phyloP scores from a whole-genome alignment of 1,140 invertebrate genomes.

The Drosophila ironensis region DNA sequence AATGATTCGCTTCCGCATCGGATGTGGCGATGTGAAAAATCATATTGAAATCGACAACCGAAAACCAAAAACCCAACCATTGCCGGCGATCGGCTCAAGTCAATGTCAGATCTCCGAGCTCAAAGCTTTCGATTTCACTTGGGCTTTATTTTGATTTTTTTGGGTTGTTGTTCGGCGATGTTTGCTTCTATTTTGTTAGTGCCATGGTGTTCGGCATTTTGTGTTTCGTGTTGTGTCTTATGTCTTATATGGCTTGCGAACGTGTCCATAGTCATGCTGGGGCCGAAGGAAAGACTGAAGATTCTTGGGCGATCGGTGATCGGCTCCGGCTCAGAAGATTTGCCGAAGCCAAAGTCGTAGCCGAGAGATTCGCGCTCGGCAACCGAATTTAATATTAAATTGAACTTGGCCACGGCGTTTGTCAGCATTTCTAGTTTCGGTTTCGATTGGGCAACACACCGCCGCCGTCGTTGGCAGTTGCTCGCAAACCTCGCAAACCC shows the following conservation, averaged over 20 bases:
- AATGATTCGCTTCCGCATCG: conserved; percentile 7
- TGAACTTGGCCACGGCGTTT: conserved; percentile 68
- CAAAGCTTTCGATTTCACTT: conserved; percentile 30
- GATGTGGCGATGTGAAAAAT: background rate
- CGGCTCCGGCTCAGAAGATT: background rate
- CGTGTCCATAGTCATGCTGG: conserved; percentile 60
- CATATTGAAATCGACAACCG: background rate
- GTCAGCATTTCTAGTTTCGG: conserved; percentile 74
- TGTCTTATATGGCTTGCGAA: conserved; percentile 37
- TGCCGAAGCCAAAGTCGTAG: background rate
- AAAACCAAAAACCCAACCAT: no score
- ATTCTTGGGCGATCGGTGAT: conserved; percentile 43
- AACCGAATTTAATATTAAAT: conserved; percentile 77
- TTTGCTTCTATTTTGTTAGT: no score
- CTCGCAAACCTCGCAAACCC: no score
- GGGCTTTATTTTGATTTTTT: background rate
- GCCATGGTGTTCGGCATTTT: no score
- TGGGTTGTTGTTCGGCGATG: background rate
- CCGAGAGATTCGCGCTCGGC: conserved; percentile 48
- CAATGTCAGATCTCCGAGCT: conserved; percentile 9
- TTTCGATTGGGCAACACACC: conserved; percentile 67
- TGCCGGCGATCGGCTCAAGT: conserved; percentile 35
- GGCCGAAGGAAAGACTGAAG: conserved; percentile 31
- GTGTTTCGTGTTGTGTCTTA: background rate
- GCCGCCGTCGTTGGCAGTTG: no score